These are phyloP conservation scores for Uloborus diversus DNA, from an alignment of 1,140 invertebrate genomes.

Conservation along the genomic window DNA sequence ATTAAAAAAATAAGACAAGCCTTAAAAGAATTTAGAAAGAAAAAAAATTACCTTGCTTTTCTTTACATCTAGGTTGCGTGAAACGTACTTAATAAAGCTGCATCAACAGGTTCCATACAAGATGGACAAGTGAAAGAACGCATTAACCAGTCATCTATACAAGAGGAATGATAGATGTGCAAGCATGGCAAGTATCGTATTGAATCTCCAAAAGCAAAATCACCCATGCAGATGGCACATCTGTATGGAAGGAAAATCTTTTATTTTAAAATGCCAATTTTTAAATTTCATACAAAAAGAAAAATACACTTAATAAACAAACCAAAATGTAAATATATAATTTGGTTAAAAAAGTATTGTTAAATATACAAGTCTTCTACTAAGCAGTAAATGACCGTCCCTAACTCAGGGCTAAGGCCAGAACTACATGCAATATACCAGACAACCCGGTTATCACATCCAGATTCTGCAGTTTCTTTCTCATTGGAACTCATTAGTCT, in stretches of 20 bases:
- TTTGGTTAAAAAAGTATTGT: not conserved
- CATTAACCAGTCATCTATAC: slow-evolving; percentile 92
- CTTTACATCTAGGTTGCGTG: slow-evolving; percentile 16
- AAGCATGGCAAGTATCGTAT: slow-evolving; percentile 90
- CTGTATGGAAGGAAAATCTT: not conserved
- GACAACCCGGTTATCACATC: no score
- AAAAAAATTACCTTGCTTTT: not conserved
- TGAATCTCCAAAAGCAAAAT: slow-evolving; percentile 80
- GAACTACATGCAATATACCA: no score
- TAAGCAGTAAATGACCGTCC: no score
- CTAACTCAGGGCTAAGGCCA: no score
- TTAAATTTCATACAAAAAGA: not conserved
- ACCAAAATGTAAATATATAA: not conserved
- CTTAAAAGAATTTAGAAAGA: not conserved
- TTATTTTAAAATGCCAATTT: no score
- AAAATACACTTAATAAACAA: not conserved
- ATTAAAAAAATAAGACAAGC: not conserved
- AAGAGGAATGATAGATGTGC: slow-evolving; percentile 88
- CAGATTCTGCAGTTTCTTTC: no score
- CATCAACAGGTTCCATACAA: slow-evolving; percentile 93
- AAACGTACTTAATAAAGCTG: slow-evolving; percentile 85
- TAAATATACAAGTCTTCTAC: no score
- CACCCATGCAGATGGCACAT: slow-evolving; percentile 94
- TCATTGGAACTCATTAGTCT: no score
- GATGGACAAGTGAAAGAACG: slow-evolving; percentile 88